Percentiles rank a stretch among this genome's conserved stretches.
These are phyloP conservation scores for Eristalis arbustorum DNA, from an alignment of 2,888 invertebrate species.

Conservation along the genomic window DNA sequence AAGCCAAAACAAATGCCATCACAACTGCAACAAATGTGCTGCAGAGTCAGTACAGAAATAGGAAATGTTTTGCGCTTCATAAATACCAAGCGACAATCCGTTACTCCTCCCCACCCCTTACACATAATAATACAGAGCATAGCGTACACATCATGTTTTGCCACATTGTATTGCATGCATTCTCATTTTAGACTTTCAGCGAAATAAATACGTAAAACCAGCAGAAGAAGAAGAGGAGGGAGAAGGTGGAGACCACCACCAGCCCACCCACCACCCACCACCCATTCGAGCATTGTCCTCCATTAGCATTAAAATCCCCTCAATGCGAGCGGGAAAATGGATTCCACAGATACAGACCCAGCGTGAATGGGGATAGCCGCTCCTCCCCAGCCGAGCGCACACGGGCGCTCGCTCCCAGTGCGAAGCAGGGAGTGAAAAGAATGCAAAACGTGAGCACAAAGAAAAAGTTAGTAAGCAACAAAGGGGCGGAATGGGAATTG, in stretches of 20 bases:
- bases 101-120: not conserved
- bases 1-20: constrained; percentile 49
- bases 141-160: constrained; percentile 54
- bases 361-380: constrained; percentile 58
- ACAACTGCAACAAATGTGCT: constrained; percentile 32
- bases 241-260: no score
- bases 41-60: constrained; percentile 23
- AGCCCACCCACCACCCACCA: not conserved
- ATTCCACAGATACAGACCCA: constrained; percentile 20
- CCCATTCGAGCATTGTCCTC: constrained; percentile 37
- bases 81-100: constrained; percentile 65
- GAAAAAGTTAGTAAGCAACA: constrained; percentile 59
- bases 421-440: constrained; percentile 37
- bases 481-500: not conserved
- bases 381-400: not conserved
- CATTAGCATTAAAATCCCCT: constrained; percentile 45
- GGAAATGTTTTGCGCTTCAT: constrained; percentile 26
- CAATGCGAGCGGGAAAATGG: constrained; percentile 32
- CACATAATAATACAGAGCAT: constrained; percentile 19
- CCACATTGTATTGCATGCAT: constrained; percentile 40
- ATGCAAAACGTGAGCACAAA: constrained; percentile 55
- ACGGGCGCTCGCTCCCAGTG: constrained; percentile 25
- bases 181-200: constrained; percentile 58
- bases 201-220: constrained; percentile 43
- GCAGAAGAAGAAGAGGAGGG: not conserved